Evolutionary conservation across 2,888 invertebrate species (phyloP), one percentile per base, ranked within the genome.

Genomic region (Protophormia terraenovae): DNA sequence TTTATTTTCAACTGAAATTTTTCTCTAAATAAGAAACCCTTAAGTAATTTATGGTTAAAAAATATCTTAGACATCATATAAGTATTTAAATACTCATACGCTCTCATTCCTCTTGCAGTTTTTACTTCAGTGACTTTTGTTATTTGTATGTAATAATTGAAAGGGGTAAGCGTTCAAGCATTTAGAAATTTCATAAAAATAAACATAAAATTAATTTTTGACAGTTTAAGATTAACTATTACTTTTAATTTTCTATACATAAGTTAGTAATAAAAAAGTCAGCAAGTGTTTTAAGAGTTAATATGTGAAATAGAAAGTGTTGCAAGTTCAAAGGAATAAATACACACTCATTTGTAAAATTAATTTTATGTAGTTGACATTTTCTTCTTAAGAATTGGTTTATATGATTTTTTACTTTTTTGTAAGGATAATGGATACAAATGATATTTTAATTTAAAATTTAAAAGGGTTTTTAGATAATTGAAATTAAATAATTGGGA

Each of bases 201-300:
- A 81, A 83, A 78, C 75, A 86, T 80, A 73, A 84, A 87, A 90
- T 90, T 90, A 89, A 90, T 90, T 90, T 89, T 87, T 88, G 84
- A 86, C 86, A 84, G 76, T 69, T 27, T 79, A 86, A 84, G 71
- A 84, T 84, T 72, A 84, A 84, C 80, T 80, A 84, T 84, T 64
- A 79, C 32, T 71, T 79, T 69, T 38, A 60, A 66, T 71, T 38
- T 78, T n/a, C n/a, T n/a, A n/a, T n/a, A n/a, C n/a, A n/a, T 60
- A 50, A 47, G 29, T 24, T 24, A 24, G 6, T 32, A 29, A 7
- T n/a, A 27, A 24, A 60, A 32, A 32, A 50, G 5, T 8, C n/a
- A 67, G 45, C 62, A 71, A 60, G 78, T 60, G 60, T 75, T 10
- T n/a, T 16, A 16, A 73, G 62, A 73, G 62, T 24, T 50, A 62